These are phyloP conservation scores for Leptinotarsa lineolata DNA, from an alignment of 1,140 invertebrate genomes.

Conservation along the genomic window DNA sequence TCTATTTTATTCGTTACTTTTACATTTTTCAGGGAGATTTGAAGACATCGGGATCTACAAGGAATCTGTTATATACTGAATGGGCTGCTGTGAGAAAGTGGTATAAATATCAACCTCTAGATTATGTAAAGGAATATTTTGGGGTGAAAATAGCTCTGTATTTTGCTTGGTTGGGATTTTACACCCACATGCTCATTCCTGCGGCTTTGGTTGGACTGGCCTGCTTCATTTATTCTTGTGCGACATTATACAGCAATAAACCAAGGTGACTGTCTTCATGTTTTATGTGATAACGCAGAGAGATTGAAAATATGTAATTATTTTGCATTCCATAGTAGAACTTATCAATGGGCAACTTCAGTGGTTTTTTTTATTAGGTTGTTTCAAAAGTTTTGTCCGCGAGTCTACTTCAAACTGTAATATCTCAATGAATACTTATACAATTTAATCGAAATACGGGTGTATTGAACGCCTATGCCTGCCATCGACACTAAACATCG, in stretches of 20 bases:
- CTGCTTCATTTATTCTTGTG: constrained; percentile 80
- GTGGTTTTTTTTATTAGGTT: too few species aligned
- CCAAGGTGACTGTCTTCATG: constrained; percentile 64
- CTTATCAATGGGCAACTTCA: too few species aligned
- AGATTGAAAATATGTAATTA: too few species aligned
- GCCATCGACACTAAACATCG: too few species aligned
- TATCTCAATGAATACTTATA: too few species aligned
- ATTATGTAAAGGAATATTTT: constrained; percentile 89
- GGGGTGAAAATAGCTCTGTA: constrained; percentile 92
- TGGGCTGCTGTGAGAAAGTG: constrained; percentile 84
- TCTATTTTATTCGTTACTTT: background rate
- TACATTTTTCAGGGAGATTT: constrained; percentile 68
- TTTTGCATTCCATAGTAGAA: too few species aligned
- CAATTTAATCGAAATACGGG: too few species aligned
- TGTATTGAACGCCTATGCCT: too few species aligned
- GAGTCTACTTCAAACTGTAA: too few species aligned
- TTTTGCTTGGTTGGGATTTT: constrained; percentile 97
- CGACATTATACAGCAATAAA: constrained; percentile 72
- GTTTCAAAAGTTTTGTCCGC: too few species aligned
- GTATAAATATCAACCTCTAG: constrained; percentile 85
- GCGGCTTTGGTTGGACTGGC: constrained; percentile 81
- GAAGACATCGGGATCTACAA: constrained; percentile 68
- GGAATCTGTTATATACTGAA: constrained; percentile 79
- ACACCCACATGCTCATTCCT: constrained; percentile 90
- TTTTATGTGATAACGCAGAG: too few species aligned